Base-by-base conservation (phyloP, 2,888 invertebrate species). In the Euplagia quadripunctaria region DNA sequence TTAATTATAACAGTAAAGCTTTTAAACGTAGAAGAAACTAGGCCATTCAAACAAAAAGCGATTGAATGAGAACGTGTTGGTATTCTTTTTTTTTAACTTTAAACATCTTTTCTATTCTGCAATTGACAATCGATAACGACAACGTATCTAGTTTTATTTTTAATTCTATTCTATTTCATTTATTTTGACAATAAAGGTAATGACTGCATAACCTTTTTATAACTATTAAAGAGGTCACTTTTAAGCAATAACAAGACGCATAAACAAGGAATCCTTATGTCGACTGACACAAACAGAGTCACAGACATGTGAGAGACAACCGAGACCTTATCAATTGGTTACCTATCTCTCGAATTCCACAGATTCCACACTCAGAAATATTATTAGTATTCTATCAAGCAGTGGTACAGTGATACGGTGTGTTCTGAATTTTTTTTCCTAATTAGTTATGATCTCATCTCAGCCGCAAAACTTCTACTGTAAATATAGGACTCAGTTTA, bases 1-100 rank as follows among this genome's bases (percentile, higher is more conserved):
- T 55, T 55, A 17, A 51, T 68, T 14, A 6, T 52, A 68, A 68
- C 68, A 52, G 68, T 55, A 68, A 68, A 68, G 42, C n/a, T 55
- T 68, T 67, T 42, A 52, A 42, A 42, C 7, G 55, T 42, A 55
- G 1, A 42, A 43, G 52, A 55, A 68, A 55, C 55, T 41, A 52
- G 68, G 55, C n/a, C 52, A 43, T 20, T 43, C 42, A 55, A 20
- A 42, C 41, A 52, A 68, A 55, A 42, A 55, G 41, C 67, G 12
- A 51, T 41, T 66, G 68, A 42, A 55, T 17, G 42, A 11, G 9
- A 55, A n/a, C 4, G 52, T 55, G 41, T 41, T 14, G 55, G 31
- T 51, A 6, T 31, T 31, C 16, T 8, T 49, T 16, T 66, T 51
- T 66, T 49, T 51, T 51, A 51, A 16, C 51, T n/a, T 43, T 12